phyloP scores from a whole-genome alignment of 1,140 invertebrate species.

The Drosophila virilis region DNA sequence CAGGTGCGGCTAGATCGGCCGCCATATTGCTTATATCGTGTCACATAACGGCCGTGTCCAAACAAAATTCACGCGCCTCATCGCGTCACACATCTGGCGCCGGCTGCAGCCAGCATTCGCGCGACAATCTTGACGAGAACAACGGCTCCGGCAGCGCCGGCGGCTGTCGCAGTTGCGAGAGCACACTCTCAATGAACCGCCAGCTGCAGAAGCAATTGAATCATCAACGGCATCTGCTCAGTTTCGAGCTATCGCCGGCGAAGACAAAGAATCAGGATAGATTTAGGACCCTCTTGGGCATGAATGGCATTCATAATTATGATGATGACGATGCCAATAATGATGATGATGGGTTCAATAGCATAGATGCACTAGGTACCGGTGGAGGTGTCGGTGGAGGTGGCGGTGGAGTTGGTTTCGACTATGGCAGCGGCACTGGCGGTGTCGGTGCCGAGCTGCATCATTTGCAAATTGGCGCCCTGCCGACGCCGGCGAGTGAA shows the following conservation, averaged over 20 bases:
- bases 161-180: slow-evolving; percentile 82
- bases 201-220: slow-evolving; percentile 84
- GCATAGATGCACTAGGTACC: slow-evolving; percentile 71
- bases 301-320: slow-evolving; percentile 82
- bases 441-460: slow-evolving; percentile 64
- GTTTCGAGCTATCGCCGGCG: slow-evolving; percentile 81
- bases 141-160: slow-evolving; percentile 48
- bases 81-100: slow-evolving; percentile 81
- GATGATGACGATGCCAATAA: slow-evolving; percentile 48
- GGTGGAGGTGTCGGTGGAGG: slow-evolving; percentile 28
- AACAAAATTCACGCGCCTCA: slow-evolving; percentile 77
- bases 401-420: slow-evolving; percentile 20
- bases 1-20: slow-evolving; percentile 94
- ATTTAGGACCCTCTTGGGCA: slow-evolving; percentile 83
- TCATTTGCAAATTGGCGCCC: slow-evolving; percentile 82
- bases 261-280: slow-evolving; percentile 83
- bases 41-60: slow-evolving; percentile 87
- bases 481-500: slow-evolving; percentile 84
- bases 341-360: slow-evolving; percentile 78
- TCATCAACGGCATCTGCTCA: slow-evolving; percentile 82
- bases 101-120: slow-evolving; percentile 81
- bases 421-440: slow-evolving; percentile 32
- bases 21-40: slow-evolving; percentile 96
- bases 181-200: slow-evolving; percentile 81
- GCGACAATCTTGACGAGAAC: slow-evolving; percentile 78